A percentile compares a stretch with the other conserved stretches of the same genome.
These are phyloP conservation scores for Leptinotarsa defecta DNA, from an alignment of 1,140 invertebrate species.

Conservation along the genomic window DNA sequence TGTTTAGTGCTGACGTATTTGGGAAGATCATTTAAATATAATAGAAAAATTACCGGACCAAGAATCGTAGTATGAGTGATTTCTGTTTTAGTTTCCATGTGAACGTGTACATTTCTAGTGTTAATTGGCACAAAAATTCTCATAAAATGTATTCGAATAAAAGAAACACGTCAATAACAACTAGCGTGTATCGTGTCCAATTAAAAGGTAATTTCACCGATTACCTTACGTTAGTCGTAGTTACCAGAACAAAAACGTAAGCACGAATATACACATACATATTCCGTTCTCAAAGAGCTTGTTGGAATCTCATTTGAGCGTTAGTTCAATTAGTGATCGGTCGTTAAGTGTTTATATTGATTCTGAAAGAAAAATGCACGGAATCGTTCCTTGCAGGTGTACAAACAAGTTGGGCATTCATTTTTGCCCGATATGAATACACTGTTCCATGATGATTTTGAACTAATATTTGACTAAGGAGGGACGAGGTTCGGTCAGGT, in stretches of 20 bases:
- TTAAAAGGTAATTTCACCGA: not conserved
- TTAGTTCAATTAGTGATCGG: constrained; percentile 11
- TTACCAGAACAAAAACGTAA: not conserved
- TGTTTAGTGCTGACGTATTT: too few species aligned
- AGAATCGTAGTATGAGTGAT: too few species aligned
- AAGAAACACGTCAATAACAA: not conserved
- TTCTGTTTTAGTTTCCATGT: too few species aligned
- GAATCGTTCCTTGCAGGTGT: constrained; percentile 13
- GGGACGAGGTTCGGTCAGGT: too few species aligned
- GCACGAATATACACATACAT: not conserved
- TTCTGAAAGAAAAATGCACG: not conserved
- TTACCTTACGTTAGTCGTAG: not conserved
- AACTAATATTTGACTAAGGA: not conserved
- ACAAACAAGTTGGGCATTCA: constrained; percentile 9
- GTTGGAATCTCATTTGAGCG: constrained; percentile 6
- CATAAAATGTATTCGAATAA: not conserved
- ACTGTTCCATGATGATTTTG: not conserved
- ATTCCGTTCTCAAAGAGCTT: constrained; percentile 16
- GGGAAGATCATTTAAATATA: too few species aligned
- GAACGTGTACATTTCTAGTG: too few species aligned
- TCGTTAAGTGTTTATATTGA: constrained; percentile 18
- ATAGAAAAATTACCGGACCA: too few species aligned
- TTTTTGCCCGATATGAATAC: not conserved
- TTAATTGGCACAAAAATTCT: not conserved
- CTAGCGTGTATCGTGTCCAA: too few species aligned